Base-by-base conservation (phyloP, 2,113 vertebrate genomes). In the Calyptommatus sinebrachiatus region DNA sequence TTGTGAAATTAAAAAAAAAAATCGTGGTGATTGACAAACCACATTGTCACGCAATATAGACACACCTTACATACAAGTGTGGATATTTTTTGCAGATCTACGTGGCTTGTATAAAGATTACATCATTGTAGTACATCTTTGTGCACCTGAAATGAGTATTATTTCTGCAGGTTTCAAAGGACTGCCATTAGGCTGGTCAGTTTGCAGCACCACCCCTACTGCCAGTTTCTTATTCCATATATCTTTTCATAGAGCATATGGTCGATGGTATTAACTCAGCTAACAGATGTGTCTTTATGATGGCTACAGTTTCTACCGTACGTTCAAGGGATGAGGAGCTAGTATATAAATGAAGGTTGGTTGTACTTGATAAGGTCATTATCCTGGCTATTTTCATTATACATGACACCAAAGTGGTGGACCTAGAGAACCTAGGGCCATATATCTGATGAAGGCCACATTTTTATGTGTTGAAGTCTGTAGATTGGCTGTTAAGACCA, bases 391-490 rank as follows among this genome's bases (percentile, higher is more conserved):
- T 67, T 90, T 91, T 84, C 87, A 84, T 90, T 92, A 75, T 41
- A n/a, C 61, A 48, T 89, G 85, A 86, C 83, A 88, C 78, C 70
- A 90, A 68, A 62, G 85, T 82, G 72, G 29, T 78, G 61, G 79
- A 78, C 85, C 79, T 85, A 82, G 73, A 84, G 72, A 90, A 86
- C 74, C 18, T 82, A 69, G 14, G 89, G 73, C 84, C 79, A 66
- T 90, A 83, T 85, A 89, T 90, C 81, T 91, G 86, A 88, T 70
- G 86, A 77, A 86, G 82, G 70, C 26, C 80, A 74, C 65, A 9
- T 87, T 93, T 95, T 91, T 83, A 86, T 89, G 80, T 1, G 10
- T 85, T 87, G 84, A 86, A 70, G 88, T 75, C 62, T 85, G 80
- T 84, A 91, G 88, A 89, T 88, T 73, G 83, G 75, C 74, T 88